Base-by-base conservation (phyloP, 2,113 vertebrate genomes). In the Ibidorhyncha struthersii region DNA sequence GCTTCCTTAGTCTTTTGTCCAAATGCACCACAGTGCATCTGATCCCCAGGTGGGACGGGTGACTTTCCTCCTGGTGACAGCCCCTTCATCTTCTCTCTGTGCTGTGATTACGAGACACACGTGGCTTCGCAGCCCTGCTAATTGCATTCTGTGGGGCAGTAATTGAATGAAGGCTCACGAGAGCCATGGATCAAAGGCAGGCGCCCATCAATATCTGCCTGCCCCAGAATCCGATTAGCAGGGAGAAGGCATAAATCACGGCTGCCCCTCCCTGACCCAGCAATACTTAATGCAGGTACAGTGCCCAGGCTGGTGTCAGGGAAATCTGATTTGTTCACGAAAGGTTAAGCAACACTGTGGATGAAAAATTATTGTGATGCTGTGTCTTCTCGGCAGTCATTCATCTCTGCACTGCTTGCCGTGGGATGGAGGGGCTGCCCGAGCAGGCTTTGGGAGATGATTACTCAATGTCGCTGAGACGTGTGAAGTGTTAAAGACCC, bases 61-160 rank as follows among this genome's bases (percentile, higher is more conserved):
- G 0, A 10, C 41, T 0, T 55, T 53, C 70, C 34, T 45, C 81
- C 56, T 38, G 70, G 96, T 95, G 93, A 82, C 72, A 96, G 97
- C 97, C 94, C 92, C 93, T 77, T 38, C 89, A 82, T 85, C 84
- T 72, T 81, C 8, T 0, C 94, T n/a, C 47, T 25, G 22, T 77
- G 96, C 97, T 66, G 11, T 80, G 90, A 82, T 92, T 90, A 93
- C 78, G 94, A 97, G 90, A 76, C 18, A 84, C 95, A 81, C 93
- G 82, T 61, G 96, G 58, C 85, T 70, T 25, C 56, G 49, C 67
- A 26, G 94, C 94, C 83, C 93, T 67, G 89, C 97, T 98, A 97
- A 98, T 98, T 94, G 50, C 95, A n/a, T 98, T 98, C 97, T 23
- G 81, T 0, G 94, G 96, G 96, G 93, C 97, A 81, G 92, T 98